Base-by-base conservation (phyloP, 1,140 invertebrate species). In the Bombus haemorrhoidalis region DNA sequence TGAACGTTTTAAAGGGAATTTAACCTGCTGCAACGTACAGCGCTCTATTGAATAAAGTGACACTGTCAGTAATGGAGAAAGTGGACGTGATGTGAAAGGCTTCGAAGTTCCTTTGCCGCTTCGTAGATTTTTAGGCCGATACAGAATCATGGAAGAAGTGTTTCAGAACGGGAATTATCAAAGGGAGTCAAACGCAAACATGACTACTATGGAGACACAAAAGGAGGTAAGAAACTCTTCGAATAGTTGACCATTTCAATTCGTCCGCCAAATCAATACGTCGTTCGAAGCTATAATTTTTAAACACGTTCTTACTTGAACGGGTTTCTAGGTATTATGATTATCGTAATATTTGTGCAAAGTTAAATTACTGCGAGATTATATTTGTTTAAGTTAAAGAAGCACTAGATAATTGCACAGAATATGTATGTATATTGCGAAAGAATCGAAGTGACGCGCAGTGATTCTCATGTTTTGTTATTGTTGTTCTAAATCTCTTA, bases 161-260 rank as follows among this genome's bases (percentile, higher is more conserved):
- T 92, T 94, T 84, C 92, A 93, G 77, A 95, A 95, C 91, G 94
- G 94, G 37, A 94, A 95, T 90, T 91, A 92, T 81, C 87, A 92
- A 37, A 93, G 90, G 74, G 88, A 90, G 28, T 64, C 90, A 1
- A 93, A 93, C 43, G 85, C 88, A n/a, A 93, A 93, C 79, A 87
- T 91, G 79, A 90, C 79, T 73, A 85, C 81, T 0, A 89, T 90
- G 43, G 91, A 93, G 79, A 88, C 92, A 47, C 90, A 87, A 66
- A 95, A 94, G 86, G 93, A 95, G 92, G 94, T 94, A 81, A 90
- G 72, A 47, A 47, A 85, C 18, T 18, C 32, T 43, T 66, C 9
- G 39, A 62, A 66, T 71, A 34, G 9, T 64, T 57, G 53, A 39
- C 57, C 37, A 57, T 73, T 85, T 84, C 68, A 75, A 74, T 88